phyloP scores from a whole-genome alignment of 2,888 invertebrate species.

The Pterostichus madidus region DNA sequence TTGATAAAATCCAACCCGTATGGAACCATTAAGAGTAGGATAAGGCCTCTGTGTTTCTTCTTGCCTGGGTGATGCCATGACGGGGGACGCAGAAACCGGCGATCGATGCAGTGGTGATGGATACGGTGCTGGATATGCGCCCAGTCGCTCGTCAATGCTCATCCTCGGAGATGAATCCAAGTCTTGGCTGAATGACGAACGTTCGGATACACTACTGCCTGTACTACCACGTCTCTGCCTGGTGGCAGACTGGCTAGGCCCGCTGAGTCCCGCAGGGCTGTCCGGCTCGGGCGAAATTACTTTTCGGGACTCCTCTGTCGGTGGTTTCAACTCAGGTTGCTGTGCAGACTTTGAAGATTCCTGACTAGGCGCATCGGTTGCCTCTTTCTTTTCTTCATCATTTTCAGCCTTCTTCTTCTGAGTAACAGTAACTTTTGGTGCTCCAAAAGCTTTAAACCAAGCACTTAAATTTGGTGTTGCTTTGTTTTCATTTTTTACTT shows the following conservation, averaged over 20 bases:
- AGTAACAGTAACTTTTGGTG: conserved; percentile 84
- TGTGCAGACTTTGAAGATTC: conserved; percentile 70
- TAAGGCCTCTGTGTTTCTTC: conserved; percentile 84
- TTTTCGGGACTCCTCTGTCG: conserved; percentile 68
- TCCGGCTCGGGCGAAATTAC: conserved; percentile 74
- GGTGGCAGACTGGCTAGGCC: conserved; percentile 73
- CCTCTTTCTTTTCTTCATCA: conserved; percentile 75
- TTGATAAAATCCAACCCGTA: conserved; percentile 93
- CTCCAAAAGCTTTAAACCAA: conserved; percentile 95
- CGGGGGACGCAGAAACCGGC: conserved; percentile 83
- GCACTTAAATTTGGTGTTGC: conserved; percentile 93
- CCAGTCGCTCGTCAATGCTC: conserved; percentile 81
- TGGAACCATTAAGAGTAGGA: conserved; percentile 88
- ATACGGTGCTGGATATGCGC: conserved; percentile 85
- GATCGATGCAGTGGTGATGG: conserved; percentile 87
- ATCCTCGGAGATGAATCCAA: conserved; percentile 86
- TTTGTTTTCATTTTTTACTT: conserved; percentile 77
- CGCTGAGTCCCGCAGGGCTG: conserved; percentile 72
- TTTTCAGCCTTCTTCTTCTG: conserved; percentile 80
- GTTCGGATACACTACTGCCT: conserved; percentile 88
- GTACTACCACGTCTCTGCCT: conserved; percentile 87
- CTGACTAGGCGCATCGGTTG: conserved; percentile 73
- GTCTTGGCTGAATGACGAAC: conserved; percentile 86
- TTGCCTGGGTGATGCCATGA: conserved; percentile 85
- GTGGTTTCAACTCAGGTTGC: conserved; percentile 71